Percentiles rank a stretch among this genome's conserved stretches.
Evolutionary conservation across 2,888 invertebrate genomes (phyloP).

Genomic region (Lasioglossum malachurum): DNA sequence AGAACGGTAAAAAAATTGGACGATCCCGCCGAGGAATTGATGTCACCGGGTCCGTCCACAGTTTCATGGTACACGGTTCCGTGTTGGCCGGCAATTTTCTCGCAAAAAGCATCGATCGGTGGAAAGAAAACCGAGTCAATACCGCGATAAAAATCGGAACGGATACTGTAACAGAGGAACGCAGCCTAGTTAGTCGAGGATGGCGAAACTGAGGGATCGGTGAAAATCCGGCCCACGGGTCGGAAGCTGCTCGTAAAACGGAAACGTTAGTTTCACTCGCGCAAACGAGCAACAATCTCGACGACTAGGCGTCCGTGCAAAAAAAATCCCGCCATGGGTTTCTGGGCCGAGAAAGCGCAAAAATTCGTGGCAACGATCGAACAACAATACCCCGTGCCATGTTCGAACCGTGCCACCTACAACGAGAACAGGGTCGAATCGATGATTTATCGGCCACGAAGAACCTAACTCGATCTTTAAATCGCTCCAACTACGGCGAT

Average conservation of each 20-base stretch:
- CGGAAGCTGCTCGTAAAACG: slow-evolving; percentile 73
- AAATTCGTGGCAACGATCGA: slow-evolving; percentile 64
- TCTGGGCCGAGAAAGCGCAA: slow-evolving; percentile 79
- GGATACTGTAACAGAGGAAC: slow-evolving; percentile 19
- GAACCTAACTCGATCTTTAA: neutral
- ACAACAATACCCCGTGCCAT: slow-evolving; percentile 37
- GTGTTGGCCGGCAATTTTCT: neutral
- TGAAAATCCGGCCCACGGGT: slow-evolving; percentile 60
- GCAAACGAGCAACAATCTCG: slow-evolving; percentile 46
- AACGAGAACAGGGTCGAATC: slow-evolving; percentile 58
- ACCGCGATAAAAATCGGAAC: slow-evolving; percentile 5
- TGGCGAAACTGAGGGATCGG: slow-evolving; percentile 58
- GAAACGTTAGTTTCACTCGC: slow-evolving; percentile 68
- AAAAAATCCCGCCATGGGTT: slow-evolving; percentile 57
- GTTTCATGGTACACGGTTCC: neutral
- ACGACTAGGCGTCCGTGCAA: neutral
- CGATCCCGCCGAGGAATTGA: neutral
- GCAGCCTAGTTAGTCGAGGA: slow-evolving; percentile 59
- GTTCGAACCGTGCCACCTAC: slow-evolving; percentile 37
- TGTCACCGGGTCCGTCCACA: neutral
- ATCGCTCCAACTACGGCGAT: too few relatives aligned
- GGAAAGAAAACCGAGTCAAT: neutral
- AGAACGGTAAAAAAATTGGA: neutral
- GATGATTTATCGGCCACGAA: slow-evolving; percentile 66
- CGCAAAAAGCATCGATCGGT: slow-evolving; percentile 3